Evolutionary conservation across 2,113 vertebrate genomes (phyloP).

Genomic region (Promerops cafer): DNA sequence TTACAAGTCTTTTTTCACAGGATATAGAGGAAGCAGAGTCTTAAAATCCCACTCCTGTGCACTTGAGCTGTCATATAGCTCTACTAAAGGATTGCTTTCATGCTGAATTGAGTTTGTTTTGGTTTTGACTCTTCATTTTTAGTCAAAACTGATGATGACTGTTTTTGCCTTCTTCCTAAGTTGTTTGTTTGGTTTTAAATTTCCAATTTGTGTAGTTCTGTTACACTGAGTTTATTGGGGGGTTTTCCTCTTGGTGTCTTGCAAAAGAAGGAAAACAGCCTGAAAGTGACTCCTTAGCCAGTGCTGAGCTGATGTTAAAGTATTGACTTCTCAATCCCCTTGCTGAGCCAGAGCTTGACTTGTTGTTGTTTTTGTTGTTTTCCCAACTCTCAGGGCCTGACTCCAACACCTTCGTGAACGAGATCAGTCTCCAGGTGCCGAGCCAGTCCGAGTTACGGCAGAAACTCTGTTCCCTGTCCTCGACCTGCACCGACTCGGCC

Average conservation of each 20-base stretch:
- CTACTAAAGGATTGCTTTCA: neutral
- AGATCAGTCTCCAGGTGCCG: conserved; percentile 86
- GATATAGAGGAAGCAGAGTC: neutral
- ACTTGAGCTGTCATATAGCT: neutral
- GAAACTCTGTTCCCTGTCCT: conserved; percentile 78
- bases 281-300: neutral
- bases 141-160: neutral
- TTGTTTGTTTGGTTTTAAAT: neutral
- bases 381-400: conserved; percentile 72
- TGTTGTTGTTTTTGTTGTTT: neutral
- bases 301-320: accelerated
- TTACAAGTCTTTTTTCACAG: neutral
- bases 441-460: conserved; percentile 74
- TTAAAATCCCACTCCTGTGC: neutral
- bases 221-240: neutral
- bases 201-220: neutral
- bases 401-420: conserved; percentile 65
- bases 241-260: neutral
- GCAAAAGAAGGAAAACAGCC: neutral
- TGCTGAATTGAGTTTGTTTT: neutral
- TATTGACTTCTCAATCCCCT: neutral
- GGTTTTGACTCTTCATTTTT: neutral
- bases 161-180: neutral
- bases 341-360: neutral
- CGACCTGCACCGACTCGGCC: conserved; percentile 76